A percentile compares a stretch with the other conserved stretches of the same genome.
phyloP scores from a whole-genome alignment of 1,140 invertebrate species.

The Heterodera carotae region DNA sequence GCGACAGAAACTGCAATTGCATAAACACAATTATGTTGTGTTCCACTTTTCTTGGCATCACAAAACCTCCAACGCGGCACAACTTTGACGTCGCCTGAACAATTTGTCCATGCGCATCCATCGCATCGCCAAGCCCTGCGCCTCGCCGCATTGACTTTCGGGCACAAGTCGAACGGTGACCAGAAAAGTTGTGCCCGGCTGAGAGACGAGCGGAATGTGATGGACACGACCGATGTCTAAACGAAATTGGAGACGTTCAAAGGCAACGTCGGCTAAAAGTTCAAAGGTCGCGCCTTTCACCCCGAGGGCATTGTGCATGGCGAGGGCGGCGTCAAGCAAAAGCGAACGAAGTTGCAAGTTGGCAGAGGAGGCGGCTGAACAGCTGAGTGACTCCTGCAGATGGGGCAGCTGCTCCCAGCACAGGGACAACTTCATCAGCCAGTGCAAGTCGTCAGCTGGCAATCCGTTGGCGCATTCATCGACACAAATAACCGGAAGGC shows the following conservation, averaged over 20 bases:
- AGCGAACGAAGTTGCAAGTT: conserved; percentile 72
- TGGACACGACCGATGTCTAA: conserved; percentile 85
- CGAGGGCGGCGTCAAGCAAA: conserved; percentile 82
- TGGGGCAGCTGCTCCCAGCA: conserved; percentile 93
- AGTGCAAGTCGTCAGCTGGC: conserved; percentile 79
- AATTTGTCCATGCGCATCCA: conserved; percentile 48
- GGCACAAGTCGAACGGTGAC: conserved; percentile 72
- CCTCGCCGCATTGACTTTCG: conserved; percentile 7
- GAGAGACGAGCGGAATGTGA: conserved; percentile 79
- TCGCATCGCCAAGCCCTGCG: conserved; percentile 43
- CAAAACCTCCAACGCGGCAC: conserved; percentile 39
- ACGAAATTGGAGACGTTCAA: background rate
- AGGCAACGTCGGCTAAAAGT: background rate
- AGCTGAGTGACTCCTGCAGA: conserved; percentile 84
- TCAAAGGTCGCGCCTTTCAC: conserved; percentile 70
- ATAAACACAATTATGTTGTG: background rate
- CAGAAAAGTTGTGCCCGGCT: conserved; percentile 30
- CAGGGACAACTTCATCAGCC: conserved; percentile 92
- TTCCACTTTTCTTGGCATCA: background rate
- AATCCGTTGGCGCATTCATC: conserved; percentile 73
- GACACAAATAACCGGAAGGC: conserved; percentile 92
- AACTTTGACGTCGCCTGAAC: conserved; percentile 35
- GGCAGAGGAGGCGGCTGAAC: conserved; percentile 79
- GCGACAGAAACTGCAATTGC: conserved; percentile 24
- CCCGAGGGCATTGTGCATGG: conserved; percentile 87